Base-by-base conservation (phyloP, 1,140 invertebrate species). In the Diorhabda sublineata region DNA sequence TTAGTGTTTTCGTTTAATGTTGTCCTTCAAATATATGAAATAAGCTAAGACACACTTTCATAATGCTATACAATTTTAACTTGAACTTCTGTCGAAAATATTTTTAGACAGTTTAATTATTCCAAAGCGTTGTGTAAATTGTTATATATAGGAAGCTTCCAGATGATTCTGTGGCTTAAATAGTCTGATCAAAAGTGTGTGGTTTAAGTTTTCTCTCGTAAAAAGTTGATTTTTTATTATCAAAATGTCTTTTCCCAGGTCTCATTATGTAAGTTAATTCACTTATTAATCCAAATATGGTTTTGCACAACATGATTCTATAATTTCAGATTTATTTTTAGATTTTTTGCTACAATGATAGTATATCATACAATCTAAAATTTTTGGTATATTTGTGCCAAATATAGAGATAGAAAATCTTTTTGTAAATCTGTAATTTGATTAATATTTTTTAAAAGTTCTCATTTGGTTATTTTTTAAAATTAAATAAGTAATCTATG, bases 311-410 rank as follows among this genome's bases (percentile, higher is more conserved):
- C 6, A 52, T 52, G 47, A 52, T 52, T 52, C 47, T 52, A 52
- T 52, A 52, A 52, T 52, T 52, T 52, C 47, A 52, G n/a, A 52
- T 52, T 52, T 52, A 52, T 52, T 52, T 52, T 52, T 52, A 52
- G 47, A 52, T 52, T 6, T 52, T 52, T 52, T 52, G n/a, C 26
- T 26, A 1, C 26, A 26, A 26, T 26, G 26, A 26, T 26, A 26
- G 26, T 26, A 26, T 26, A 26, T 26, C 26, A 26, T 26, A 26
- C 26, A 26, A 26, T 26, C 26, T 26, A 26, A 26, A 26, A 26
- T 26, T 26, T 26, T 26, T 26, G 26, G 26, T 2, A 26, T 26
- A 26, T 26, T 26, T 26, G 26, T 26, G 26, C 26, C 26, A 26
- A 26, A 26, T 1, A 1, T 26, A 26, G 26, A 26, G 26, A 26